Percentiles rank a stretch among this genome's conserved stretches.
Conservation (phyloP, 2,113 vertebrate species). For the Chrysemys picta region DNA sequence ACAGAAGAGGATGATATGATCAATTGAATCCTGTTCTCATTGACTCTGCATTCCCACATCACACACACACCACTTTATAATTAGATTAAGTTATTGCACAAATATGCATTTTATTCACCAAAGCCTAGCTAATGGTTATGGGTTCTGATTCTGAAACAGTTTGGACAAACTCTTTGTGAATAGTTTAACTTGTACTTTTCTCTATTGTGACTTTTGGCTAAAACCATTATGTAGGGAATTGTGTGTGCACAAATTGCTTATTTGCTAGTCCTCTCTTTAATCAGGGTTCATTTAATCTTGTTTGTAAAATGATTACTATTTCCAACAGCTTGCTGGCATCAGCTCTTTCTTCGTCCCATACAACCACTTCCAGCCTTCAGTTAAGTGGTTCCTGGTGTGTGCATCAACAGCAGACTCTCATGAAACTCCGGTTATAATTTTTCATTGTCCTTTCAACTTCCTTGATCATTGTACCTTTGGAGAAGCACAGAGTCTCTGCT, state of each 20-base stretch:
- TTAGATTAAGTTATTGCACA: neutral
- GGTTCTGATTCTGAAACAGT: neutral
- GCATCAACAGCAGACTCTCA: neutral
- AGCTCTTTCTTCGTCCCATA: neutral
- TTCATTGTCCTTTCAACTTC: neutral
- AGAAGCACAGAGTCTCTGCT: neutral
- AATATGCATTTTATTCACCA: neutral
- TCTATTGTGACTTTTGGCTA: neutral
- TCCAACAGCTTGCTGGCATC: neutral
- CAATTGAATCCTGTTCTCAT: neutral
- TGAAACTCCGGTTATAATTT: neutral
- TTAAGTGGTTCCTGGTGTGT: neutral
- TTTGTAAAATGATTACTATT: neutral
- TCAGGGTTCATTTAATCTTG: neutral
- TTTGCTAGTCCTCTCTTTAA: neutral
- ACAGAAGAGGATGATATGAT: neutral
- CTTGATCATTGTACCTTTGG: neutral
- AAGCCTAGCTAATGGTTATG: rapidly evolving
- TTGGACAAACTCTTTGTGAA: neutral
- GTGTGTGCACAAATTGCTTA: neutral
- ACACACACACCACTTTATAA: neutral
- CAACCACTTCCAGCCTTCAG: slow-evolving; percentile 25
- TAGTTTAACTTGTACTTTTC: neutral
- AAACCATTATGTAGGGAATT: neutral
- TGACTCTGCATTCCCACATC: rapidly evolving